Evolutionary conservation across 2,797 vertebrate species (phyloP), one percentile per base, ranked within the genome.

Genomic region (Artibeus jamaicensis): DNA sequence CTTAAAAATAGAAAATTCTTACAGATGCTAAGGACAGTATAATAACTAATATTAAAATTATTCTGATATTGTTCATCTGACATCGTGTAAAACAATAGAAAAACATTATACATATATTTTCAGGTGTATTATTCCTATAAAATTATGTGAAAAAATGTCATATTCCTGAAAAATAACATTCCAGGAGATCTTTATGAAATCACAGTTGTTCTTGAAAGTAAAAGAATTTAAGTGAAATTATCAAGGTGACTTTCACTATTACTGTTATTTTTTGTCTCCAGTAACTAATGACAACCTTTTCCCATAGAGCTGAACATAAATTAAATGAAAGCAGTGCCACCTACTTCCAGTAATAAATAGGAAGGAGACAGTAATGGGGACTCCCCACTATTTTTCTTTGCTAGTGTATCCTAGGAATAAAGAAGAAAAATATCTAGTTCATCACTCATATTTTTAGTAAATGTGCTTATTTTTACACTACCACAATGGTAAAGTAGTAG

Each of bases 171-270:
- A 95, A 92, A 83, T 71, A 55, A 19, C 1, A 48, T 65, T 26
- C 7, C 3, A 0, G 18, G 37, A 29, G 26, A 76, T 94, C 83
- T 94, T 94, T 88, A 91, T 90, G 85, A 95, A 96, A 83, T 93
- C n/a, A 74, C 57, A 46, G 44, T 83, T 46, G 32, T 81, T 96
- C 76, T 94, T 86, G 50, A 89, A 96, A 93, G 81, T 94, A 95
- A 95, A 93, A 62, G 34, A 86, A 39, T 86, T 67, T 88, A 96
- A 96, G 78, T 96, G 65, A 70, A 90, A 96, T 97, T 94, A 96
- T 93, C 92, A 96, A 97, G 94, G 94, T 97, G 87, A 97, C 84
- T 96, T 96, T 70, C 39, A 93, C 73, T 90, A 93, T 96, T 92
- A 68, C 42, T 68, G 87, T 92, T 95, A 91, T 92, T 96, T 96